Evolutionary conservation across 2,797 vertebrate species (phyloP).

Genomic region (Leucoraja ocellata): DNA sequence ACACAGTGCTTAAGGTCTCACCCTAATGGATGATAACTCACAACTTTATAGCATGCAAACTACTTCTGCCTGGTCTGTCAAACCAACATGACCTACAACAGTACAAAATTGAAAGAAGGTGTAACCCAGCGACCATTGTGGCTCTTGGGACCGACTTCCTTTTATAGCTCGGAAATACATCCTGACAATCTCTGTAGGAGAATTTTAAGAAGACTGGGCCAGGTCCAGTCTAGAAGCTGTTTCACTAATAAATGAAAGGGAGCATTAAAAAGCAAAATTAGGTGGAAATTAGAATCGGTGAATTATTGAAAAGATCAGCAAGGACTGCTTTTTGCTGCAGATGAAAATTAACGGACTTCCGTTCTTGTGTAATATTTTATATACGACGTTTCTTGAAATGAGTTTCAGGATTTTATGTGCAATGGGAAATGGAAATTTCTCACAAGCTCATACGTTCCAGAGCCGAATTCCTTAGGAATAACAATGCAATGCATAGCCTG

Average conservation of each 20-base stretch:
- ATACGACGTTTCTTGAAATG: constrained; percentile 44
- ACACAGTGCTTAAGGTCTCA: background rate
- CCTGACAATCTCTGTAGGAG: background rate
- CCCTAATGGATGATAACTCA: background rate
- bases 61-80: constrained; percentile 2
- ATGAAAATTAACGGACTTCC: constrained; percentile 63
- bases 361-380: constrained; percentile 53
- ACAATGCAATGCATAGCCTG: background rate
- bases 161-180: background rate
- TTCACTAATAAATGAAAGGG: constrained; percentile 39
- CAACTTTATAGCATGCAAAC: background rate
- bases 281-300: constrained; percentile 67
- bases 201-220: background rate
- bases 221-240: background rate
- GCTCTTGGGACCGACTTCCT: constrained; percentile 2
- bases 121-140: background rate
- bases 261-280: constrained; percentile 69
- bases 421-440: constrained; percentile 16
- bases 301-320: constrained; percentile 66
- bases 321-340: constrained; percentile 55
- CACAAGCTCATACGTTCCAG: background rate
- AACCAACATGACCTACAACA: constrained; percentile 1
- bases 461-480: background rate
- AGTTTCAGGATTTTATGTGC: constrained; percentile 53
- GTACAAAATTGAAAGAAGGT: constrained; percentile 27